These are phyloP conservation scores for Phanerotoma sp. DNA, from an alignment of 2,888 invertebrate genomes.

Conservation along the genomic window DNA sequence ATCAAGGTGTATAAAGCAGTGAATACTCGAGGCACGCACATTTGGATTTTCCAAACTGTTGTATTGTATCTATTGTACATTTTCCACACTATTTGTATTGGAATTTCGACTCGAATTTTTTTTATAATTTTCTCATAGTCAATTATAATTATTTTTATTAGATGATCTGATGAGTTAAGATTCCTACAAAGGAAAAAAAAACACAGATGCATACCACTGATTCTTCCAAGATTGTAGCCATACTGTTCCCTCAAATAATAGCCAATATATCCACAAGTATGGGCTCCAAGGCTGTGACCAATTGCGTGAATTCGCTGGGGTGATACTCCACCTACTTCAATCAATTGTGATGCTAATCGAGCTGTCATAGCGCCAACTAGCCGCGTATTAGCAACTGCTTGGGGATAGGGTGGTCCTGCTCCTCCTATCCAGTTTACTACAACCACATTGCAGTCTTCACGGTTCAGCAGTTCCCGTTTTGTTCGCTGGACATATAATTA, in stretches of 20 bases:
- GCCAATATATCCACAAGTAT: conserved; percentile 83
- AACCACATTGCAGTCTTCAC: conserved; percentile 73
- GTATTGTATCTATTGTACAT: no score
- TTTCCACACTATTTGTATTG: no score
- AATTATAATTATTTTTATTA: conserved; percentile 14
- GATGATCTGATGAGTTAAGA: conserved; percentile 44
- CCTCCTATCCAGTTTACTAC: conserved; percentile 86
- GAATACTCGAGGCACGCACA: no score
- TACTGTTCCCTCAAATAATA: conserved; percentile 64
- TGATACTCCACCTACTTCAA: conserved; percentile 55
- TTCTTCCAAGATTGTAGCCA: conserved; percentile 72
- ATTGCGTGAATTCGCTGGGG: conserved; percentile 74
- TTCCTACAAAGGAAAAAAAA: background rate
- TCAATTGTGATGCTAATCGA: conserved; percentile 63
- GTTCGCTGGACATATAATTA: conserved; percentile 60
- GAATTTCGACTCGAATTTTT: no score
- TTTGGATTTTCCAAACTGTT: no score
- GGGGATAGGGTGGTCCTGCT: conserved; percentile 84
- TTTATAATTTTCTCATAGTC: no score
- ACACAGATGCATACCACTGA: conserved; percentile 64
- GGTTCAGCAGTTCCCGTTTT: conserved; percentile 70
- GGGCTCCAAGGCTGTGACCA: conserved; percentile 86
- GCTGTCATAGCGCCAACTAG: conserved; percentile 83
- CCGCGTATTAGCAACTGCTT: conserved; percentile 89
- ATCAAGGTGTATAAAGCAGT: no score